Evolutionary conservation across 2,797 vertebrate species (phyloP), one percentile per base, ranked within the genome.

Genomic region (Enteromius paludinosus): DNA sequence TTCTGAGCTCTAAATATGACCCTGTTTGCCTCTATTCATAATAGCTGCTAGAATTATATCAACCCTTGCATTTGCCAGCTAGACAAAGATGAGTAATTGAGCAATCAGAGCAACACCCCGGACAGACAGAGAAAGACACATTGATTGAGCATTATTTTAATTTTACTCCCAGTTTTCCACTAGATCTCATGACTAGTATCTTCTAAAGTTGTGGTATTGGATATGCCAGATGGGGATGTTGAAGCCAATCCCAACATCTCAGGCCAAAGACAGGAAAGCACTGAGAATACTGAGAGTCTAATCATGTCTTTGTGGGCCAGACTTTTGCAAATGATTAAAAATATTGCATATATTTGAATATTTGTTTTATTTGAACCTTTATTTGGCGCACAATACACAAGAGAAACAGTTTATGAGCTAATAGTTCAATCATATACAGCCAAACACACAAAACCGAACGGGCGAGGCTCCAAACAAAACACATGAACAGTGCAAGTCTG

Each of bases 61-160:
- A 88, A 82, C 89, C 84, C 89, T 91, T 88, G 88, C 87, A 91
- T 89, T 91, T 90, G 89, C 89, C 88, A 92, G 92, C 92, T 91
- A 92, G 91, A 92, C 90, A 88, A 90, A 90, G 91, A 93, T 93
- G 90, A 93, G 91, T 92, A 94, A 94, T 93, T 93, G 93, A 93
- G 90, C 92, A 91, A 91, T 92, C 86, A 87, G 89, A 89, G 89
- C 88, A 88, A 91, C 78, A 86, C 89, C 89, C 80, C 90, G 86
- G 88, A 89, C 86, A 47, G 25, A 59, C n/a, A 78, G n/a, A 17
- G 88, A 89, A 92, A 92, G 91, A 93, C 89, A 90, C 89, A 91
- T 90, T 90, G 90, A 93, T 93, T 93, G 93, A 93, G 87, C 90
- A 90, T 86, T 87, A 88, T 90, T 91, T 93, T 90, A 92, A 92